phyloP scores from a whole-genome alignment of 2,888 invertebrate species.

The Seira musarum region DNA sequence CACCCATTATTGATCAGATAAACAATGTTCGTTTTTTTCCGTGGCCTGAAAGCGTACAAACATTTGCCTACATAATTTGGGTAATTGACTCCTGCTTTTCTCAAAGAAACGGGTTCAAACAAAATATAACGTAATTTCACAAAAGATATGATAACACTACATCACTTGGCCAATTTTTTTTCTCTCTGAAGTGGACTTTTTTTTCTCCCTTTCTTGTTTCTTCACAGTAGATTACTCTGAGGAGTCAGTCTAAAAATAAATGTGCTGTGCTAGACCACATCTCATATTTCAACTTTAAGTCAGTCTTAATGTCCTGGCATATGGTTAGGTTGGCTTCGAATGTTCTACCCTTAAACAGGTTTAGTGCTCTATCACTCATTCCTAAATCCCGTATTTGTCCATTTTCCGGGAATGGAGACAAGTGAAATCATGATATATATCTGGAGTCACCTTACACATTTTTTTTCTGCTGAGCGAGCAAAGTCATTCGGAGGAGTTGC shows the following conservation, averaged over 20 bases:
- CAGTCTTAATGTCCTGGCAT: constrained; percentile 10
- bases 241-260: constrained; percentile 11
- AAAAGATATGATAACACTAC: neutral
- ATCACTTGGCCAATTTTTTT: neutral
- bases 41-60: neutral
- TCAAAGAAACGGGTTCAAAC: constrained; percentile 30
- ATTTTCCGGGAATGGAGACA: neutral
- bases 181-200: neutral
- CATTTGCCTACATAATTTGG: constrained; percentile 17
- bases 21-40: neutral
- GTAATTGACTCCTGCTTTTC: constrained; percentile 23
- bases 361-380: constrained; percentile 14
- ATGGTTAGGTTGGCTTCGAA: neutral
- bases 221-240: neutral
- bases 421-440: constrained; percentile 13
- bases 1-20: constrained; percentile 19
- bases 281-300: constrained; percentile 25
- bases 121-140: too few species aligned
- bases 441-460: neutral
- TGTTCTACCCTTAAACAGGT: neutral
- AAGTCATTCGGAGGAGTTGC: neutral
- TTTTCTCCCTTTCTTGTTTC: neutral
- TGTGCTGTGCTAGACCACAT: constrained; percentile 10
- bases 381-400: constrained; percentile 14
- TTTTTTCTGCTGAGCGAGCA: neutral